phyloP scores from a whole-genome alignment of 2,113 vertebrate species.

The Macquaria australasica region DNA sequence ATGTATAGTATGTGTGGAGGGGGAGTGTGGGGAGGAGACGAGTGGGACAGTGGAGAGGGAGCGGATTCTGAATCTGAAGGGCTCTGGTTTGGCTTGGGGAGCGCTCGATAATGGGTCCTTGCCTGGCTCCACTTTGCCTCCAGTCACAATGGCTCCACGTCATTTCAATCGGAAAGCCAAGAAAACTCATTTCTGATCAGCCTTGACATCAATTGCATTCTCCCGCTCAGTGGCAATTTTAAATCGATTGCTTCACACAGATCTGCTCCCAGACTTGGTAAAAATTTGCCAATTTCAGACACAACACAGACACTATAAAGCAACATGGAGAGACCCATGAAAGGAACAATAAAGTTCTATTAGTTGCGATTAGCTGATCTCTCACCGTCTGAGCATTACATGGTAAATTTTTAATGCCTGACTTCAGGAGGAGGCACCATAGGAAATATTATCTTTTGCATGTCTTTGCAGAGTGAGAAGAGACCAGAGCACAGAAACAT shows the following conservation, averaged over 20 bases:
- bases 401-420: background rate
- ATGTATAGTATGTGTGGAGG: background rate
- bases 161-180: constrained; percentile 74
- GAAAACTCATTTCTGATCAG: constrained; percentile 81
- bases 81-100: constrained; percentile 52
- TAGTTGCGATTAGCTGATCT: constrained; percentile 39
- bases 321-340: constrained; percentile 36
- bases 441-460: constrained; percentile 8
- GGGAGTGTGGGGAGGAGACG: background rate
- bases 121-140: constrained; percentile 62
- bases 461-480: no score
- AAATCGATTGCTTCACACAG: constrained; percentile 72
- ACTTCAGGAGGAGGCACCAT: background rate
- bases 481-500: background rate
- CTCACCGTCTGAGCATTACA: constrained; percentile 17
- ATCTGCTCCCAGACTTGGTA: constrained; percentile 46
- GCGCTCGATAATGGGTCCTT: constrained; percentile 56
- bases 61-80: constrained; percentile 44
- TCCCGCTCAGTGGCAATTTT: constrained; percentile 70
- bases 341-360: constrained; percentile 53
- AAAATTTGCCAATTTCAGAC: constrained; percentile 68
- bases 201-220: constrained; percentile 81
- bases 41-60: constrained; percentile 32
- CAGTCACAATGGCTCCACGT: constrained; percentile 69
- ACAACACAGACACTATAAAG: constrained; percentile 54